Percentiles rank a stretch among this genome's conserved stretches.
phyloP scores from a whole-genome alignment of 2,113 vertebrate genomes.

The Ophthalmolycus amberensis region DNA sequence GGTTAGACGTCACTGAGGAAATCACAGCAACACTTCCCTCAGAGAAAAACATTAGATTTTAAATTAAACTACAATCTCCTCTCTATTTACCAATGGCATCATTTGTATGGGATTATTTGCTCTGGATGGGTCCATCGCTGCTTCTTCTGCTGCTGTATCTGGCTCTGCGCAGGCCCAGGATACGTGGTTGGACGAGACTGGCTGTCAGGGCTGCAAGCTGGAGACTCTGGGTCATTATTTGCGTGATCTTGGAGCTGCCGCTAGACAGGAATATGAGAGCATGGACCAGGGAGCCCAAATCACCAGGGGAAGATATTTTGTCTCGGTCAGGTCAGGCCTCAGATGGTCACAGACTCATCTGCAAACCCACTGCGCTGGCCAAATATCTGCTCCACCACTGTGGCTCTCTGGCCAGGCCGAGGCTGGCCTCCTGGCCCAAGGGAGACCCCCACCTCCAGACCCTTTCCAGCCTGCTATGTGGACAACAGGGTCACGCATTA shows the following conservation, averaged over 20 bases:
- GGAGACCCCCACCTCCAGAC: constrained; percentile 85
- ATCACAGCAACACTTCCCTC: not conserved
- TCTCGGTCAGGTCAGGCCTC: constrained; percentile 26
- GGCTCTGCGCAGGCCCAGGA: constrained; percentile 28
- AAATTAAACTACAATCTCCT: not conserved
- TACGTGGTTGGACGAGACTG: not conserved
- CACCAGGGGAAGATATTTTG: constrained; percentile 5
- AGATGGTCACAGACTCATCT: constrained; percentile 72
- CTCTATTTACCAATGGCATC: constrained; percentile 38
- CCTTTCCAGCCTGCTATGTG: constrained; percentile 71
- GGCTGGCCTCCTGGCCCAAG: constrained; percentile 64
- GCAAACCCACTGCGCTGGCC: constrained; percentile 85
- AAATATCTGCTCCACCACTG: constrained; percentile 80
- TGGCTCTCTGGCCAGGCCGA: constrained; percentile 60
- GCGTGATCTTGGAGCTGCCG: constrained; percentile 66
- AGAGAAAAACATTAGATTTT: not conserved
- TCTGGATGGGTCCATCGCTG: constrained; percentile 66
- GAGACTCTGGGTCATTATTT: constrained; percentile 60
- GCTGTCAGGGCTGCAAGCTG: constrained; percentile 31
- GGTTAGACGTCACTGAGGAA: constrained; percentile 9
- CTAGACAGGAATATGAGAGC: not conserved
- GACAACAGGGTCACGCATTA: constrained; percentile 55
- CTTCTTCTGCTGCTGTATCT: constrained; percentile 56
- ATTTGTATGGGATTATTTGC: constrained; percentile 51
- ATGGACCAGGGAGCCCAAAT: not conserved